A percentile compares a stretch with the other conserved stretches of the same genome.
Conservation (phyloP, 2,888 invertebrate genomes). For the Carcina quercana region DNA sequence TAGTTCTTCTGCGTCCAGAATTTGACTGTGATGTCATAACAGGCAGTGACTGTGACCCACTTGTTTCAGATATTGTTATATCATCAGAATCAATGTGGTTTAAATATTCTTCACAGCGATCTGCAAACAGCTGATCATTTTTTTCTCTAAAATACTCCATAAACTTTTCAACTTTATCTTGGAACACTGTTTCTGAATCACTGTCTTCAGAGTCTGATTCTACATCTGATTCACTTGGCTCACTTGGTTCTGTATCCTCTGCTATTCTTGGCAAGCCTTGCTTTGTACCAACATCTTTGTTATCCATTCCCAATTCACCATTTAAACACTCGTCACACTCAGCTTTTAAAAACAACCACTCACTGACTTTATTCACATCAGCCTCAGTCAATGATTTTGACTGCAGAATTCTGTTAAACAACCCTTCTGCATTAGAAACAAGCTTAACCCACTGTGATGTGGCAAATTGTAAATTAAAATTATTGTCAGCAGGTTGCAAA, state of each 20-base stretch:
- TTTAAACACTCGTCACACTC: constrained; percentile 90
- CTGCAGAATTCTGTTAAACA: constrained; percentile 84
- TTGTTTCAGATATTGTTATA: constrained; percentile 66
- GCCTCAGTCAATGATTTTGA: constrained; percentile 80
- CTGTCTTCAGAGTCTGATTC: constrained; percentile 75
- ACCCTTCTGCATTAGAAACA: constrained; percentile 87
- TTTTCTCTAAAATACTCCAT: constrained; percentile 82
- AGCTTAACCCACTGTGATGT: constrained; percentile 88
- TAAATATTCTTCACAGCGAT: constrained; percentile 76
- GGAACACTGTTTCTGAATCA: constrained; percentile 78
- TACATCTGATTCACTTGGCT: constrained; percentile 75
- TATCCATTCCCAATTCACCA: constrained; percentile 64
- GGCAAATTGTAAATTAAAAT: constrained; percentile 87
- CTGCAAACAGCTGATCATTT: constrained; percentile 79
- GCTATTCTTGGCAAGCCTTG: constrained; percentile 66
- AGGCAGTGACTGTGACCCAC: constrained; percentile 64
- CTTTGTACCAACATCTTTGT: constrained; percentile 54
- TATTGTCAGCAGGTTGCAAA: constrained; percentile 43
- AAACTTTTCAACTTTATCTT: constrained; percentile 81
- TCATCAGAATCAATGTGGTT: constrained; percentile 68
- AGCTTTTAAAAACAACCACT: constrained; percentile 89
- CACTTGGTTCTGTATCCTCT: constrained; percentile 74
- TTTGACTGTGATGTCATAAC: constrained; percentile 65
- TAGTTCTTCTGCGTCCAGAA: constrained; percentile 70
- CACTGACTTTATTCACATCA: constrained; percentile 83